Evolutionary conservation across 2,113 vertebrate species (phyloP).

Genomic region (Recurvirostra avosetta): DNA sequence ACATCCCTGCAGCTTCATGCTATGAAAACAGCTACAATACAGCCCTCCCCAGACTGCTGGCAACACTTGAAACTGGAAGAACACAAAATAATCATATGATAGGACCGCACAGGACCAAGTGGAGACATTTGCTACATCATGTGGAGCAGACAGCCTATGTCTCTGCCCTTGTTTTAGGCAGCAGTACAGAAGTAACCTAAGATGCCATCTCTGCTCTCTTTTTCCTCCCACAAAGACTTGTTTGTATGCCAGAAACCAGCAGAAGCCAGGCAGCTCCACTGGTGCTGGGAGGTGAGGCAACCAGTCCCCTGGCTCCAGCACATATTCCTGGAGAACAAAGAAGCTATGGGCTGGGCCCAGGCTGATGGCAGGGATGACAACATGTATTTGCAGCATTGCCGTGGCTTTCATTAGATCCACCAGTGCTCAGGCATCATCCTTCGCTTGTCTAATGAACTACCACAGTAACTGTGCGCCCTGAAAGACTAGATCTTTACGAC

Average conservation of each 20-base stretch:
- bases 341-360: background rate
- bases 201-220: background rate
- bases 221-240: background rate
- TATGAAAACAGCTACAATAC: background rate
- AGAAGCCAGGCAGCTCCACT: background rate
- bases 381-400: background rate
- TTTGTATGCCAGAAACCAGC: background rate
- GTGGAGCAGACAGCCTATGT: background rate
- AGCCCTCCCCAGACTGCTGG: background rate
- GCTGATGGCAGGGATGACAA: background rate
- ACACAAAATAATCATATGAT: background rate
- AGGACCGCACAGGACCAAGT: background rate
- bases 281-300: background rate
- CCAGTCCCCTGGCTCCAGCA: background rate
- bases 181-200: background rate
- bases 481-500: background rate
- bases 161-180: background rate
- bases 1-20: background rate
- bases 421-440: background rate
- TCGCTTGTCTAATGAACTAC: background rate
- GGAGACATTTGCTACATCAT: background rate
- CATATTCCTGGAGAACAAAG: background rate
- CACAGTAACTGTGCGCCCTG: background rate
- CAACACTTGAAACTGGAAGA: background rate
- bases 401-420: background rate